A percentile compares a stretch with the other conserved stretches of the same genome.
Conservation (phyloP, 2,797 vertebrate genomes). For the Sebastes matsubarae region DNA sequence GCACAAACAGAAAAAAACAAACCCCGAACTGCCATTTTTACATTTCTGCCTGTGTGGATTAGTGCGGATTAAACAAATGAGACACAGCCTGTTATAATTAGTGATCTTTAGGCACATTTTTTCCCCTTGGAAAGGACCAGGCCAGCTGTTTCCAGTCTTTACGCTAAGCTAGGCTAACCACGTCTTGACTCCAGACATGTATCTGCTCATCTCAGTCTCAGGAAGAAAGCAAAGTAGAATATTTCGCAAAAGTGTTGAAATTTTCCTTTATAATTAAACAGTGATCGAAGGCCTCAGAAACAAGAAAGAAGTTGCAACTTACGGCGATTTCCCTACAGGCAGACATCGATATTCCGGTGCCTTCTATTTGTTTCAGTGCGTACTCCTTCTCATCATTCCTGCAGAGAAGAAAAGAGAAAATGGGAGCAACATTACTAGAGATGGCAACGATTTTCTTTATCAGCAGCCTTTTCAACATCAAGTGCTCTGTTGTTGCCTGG, state of each 20-base stretch:
- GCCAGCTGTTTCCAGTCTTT: background rate
- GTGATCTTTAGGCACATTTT: background rate
- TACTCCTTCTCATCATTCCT: slow-evolving; percentile 99
- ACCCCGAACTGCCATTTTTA: background rate
- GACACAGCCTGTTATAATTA: background rate
- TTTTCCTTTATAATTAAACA: background rate
- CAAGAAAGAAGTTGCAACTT: slow-evolving; percentile 78
- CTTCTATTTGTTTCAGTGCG: slow-evolving; percentile 99
- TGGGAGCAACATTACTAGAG: background rate
- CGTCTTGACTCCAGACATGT: background rate
- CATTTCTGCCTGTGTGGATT: background rate
- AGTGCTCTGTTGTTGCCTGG: slow-evolving; percentile 1
- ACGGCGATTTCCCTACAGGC: slow-evolving; percentile 99
- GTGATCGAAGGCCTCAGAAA: background rate
- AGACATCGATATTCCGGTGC: slow-evolving; percentile 99
- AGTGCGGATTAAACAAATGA: background rate
- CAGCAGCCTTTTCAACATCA: background rate
- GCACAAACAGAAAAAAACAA: background rate
- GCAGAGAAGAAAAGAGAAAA: slow-evolving; percentile 57
- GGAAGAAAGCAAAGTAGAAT: background rate
- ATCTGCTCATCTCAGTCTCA: background rate
- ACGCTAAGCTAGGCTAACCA: background rate
- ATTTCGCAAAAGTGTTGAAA: background rate
- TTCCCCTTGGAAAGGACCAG: too few relatives aligned
- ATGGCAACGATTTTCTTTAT: background rate